These are phyloP conservation scores for Murina feae DNA, from an alignment of 2,113 vertebrate genomes.

Conservation along the genomic window DNA sequence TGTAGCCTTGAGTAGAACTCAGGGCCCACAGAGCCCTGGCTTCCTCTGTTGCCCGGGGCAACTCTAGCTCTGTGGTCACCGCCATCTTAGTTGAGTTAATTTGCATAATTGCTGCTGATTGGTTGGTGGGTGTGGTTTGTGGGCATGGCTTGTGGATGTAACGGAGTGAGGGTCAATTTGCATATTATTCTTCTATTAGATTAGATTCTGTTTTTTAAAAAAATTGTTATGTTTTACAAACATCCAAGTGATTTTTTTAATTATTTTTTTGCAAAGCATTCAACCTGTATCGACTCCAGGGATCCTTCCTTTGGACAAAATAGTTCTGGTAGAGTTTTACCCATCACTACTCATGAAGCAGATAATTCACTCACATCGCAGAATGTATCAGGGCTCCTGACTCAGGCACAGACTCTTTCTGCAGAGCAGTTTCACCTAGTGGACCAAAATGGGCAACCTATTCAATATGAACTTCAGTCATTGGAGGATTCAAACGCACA, in stretches of 20 bases:
- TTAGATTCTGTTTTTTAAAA: background rate
- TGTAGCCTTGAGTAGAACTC: too few relatives aligned
- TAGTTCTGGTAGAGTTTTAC: conserved; percentile 52
- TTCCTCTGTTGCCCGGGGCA: too few relatives aligned
- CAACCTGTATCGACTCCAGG: conserved; percentile 76
- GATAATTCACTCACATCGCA: conserved; percentile 49
- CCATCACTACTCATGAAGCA: background rate
- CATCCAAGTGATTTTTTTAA: background rate
- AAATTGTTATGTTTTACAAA: conserved; percentile 14
- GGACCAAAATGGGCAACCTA: conserved; percentile 78
- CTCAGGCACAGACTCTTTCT: conserved; percentile 53
- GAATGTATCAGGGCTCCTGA: background rate
- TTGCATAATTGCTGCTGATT: too few relatives aligned
- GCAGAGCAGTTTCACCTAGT: conserved; percentile 72
- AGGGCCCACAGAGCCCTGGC: too few relatives aligned
- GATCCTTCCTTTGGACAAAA: conserved; percentile 76
- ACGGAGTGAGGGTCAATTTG: too few relatives aligned
- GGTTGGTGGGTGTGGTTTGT: too few relatives aligned
- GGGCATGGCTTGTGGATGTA: too few relatives aligned
- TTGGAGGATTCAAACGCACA: conserved; percentile 62
- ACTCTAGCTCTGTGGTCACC: too few relatives aligned
- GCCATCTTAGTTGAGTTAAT: too few relatives aligned
- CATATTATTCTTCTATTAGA: too few relatives aligned
- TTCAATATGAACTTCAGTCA: conserved; percentile 82
- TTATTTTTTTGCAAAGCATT: conserved; percentile 71